These are phyloP conservation scores for Xiphydria camelus DNA, from an alignment of 2,888 invertebrate genomes.

Conservation along the genomic window DNA sequence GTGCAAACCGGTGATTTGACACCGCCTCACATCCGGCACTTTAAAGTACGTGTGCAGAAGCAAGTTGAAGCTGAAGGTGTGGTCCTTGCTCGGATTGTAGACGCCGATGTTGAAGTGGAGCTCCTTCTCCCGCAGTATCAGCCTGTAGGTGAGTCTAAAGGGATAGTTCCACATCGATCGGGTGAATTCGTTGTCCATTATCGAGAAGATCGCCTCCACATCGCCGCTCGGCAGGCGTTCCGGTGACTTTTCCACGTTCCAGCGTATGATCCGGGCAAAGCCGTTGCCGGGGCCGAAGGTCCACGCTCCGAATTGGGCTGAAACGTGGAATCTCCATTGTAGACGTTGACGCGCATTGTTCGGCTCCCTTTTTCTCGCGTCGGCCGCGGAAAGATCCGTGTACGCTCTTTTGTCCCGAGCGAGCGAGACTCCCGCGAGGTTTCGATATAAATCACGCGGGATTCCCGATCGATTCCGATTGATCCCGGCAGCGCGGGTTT, in stretches of 20 bases:
- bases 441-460: too few relatives aligned
- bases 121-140: constrained; percentile 89
- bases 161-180: constrained; percentile 93
- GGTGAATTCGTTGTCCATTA: constrained; percentile 92
- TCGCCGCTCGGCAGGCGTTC: constrained; percentile 88
- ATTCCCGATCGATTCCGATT: too few relatives aligned
- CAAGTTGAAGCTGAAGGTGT: constrained; percentile 89
- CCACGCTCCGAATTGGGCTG: constrained; percentile 96
- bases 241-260: constrained; percentile 88
- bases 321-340: too few relatives aligned
- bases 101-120: constrained; percentile 92
- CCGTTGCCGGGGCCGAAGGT: constrained; percentile 94
- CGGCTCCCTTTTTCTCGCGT: too few relatives aligned
- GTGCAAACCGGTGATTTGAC: constrained; percentile 90
- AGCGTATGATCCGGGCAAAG: constrained; percentile 89
- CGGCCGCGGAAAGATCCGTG: too few relatives aligned
- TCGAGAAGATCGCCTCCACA: constrained; percentile 88
- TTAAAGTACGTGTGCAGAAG: constrained; percentile 94
- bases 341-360: too few relatives aligned
- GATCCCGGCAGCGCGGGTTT: too few relatives aligned
- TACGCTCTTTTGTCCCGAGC: too few relatives aligned
- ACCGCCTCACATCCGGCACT: constrained; percentile 90
- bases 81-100: constrained; percentile 90
- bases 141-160: constrained; percentile 90
- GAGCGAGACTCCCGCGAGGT: too few relatives aligned